Conservation (phyloP, 1,140 invertebrate species). For the Chrysoperla carnea region DNA sequence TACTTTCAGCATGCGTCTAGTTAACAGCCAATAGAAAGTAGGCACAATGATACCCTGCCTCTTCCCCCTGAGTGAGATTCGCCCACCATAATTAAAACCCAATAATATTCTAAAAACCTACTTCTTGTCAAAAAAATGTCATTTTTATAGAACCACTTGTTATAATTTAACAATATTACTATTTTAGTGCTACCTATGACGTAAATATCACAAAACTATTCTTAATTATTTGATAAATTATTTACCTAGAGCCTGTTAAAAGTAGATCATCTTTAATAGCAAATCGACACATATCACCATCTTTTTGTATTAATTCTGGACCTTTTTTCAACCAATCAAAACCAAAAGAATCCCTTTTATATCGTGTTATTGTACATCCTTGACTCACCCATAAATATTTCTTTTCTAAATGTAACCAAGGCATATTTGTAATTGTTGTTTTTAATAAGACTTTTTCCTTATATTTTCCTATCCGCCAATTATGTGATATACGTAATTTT, state of each 20-base stretch:
- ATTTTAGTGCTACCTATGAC: too few relatives aligned
- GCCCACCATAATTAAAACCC: too few relatives aligned
- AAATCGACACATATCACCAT: constrained; percentile 11
- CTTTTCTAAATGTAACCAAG: constrained; percentile 10
- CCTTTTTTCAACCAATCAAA: constrained; percentile 4
- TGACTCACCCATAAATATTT: constrained; percentile 12
- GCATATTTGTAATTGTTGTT: constrained; percentile 10
- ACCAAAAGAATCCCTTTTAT: constrained; percentile 7
- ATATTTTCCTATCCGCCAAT: constrained; percentile 14
- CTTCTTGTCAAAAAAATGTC: too few relatives aligned
- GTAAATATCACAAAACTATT: constrained; percentile 9
- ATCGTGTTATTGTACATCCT: constrained; percentile 9
- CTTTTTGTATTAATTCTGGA: constrained; percentile 3
- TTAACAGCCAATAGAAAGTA: too few relatives aligned
- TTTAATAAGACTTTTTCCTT: constrained; percentile 8
- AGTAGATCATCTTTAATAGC: constrained; percentile 8
- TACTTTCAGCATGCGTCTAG: too few relatives aligned
- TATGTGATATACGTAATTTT: constrained; percentile 11
- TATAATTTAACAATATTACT: constrained; percentile 3
- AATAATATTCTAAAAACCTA: too few relatives aligned
- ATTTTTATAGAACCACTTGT: too few relatives aligned
- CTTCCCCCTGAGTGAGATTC: too few relatives aligned
- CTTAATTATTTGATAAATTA: constrained; percentile 2
- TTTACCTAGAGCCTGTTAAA: constrained; percentile 11
- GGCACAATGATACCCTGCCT: too few relatives aligned